Conservation (phyloP, 64 coral and sea anemone species). For the Anthopleura sola region DNA sequence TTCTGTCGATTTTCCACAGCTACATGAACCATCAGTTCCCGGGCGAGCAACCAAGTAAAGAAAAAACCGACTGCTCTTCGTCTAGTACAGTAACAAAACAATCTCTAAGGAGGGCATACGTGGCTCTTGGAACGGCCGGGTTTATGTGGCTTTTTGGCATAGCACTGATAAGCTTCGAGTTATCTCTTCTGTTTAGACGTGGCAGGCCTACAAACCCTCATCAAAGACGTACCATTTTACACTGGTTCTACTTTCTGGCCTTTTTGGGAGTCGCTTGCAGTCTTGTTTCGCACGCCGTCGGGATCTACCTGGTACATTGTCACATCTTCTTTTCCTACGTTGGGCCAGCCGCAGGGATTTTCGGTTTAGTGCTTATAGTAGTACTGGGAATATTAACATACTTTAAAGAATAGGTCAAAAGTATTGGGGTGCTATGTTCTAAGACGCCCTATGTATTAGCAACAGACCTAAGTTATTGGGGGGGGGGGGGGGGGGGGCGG, state of each 20-base stretch:
- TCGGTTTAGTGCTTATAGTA: background rate
- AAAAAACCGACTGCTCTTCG: background rate
- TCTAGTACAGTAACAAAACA: background rate
- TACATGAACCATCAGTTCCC: background rate
- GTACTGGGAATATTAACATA: background rate
- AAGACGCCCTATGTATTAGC: no score
- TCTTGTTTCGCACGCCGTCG: background rate
- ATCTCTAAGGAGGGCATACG: no score
- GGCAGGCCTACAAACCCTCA: background rate
- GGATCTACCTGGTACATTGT: background rate
- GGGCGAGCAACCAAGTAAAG: background rate
- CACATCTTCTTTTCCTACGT: background rate
- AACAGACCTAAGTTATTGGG: no score
- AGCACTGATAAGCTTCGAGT: background rate
- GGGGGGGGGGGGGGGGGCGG: no score
- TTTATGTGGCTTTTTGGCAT: constrained; percentile 5
- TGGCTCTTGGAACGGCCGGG: background rate
- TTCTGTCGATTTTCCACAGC: background rate
- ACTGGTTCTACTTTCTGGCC: background rate
- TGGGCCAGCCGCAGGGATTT: background rate
- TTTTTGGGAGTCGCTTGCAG: background rate
- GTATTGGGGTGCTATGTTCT: no score
- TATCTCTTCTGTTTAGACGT: background rate
- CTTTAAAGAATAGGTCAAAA: background rate
- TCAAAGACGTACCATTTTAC: background rate